These are phyloP conservation scores for Mellivora capensis DNA, from an alignment of 2,113 vertebrate species.

Conservation along the genomic window DNA sequence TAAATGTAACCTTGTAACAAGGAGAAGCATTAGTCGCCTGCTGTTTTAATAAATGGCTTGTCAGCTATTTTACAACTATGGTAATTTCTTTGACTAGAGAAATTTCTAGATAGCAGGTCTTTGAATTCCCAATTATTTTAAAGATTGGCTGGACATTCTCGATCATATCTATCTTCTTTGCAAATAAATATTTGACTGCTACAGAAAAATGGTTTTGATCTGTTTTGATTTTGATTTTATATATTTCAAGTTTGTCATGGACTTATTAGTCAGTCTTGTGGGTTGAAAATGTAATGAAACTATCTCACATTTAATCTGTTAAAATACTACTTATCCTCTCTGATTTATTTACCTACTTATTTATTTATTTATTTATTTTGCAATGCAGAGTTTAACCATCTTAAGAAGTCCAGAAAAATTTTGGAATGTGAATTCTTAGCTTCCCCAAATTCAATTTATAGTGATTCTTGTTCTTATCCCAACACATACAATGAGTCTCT, in stretches of 20 bases:
- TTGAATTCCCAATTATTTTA: constrained; percentile 57
- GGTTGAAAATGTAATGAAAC: background rate
- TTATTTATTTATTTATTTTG: background rate
- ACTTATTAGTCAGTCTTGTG: background rate
- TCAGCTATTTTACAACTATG: constrained; percentile 74
- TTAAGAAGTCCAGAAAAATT: background rate
- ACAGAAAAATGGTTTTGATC: background rate
- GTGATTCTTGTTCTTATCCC: background rate
- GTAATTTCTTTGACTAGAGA: constrained; percentile 66
- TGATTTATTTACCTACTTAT: background rate
- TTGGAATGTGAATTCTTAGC: background rate
- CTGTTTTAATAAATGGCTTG: constrained; percentile 81
- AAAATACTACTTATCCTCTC: background rate
- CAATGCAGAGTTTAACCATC: background rate
- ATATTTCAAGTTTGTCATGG: constrained; percentile 28
- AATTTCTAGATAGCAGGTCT: constrained; percentile 51
- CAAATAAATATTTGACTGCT: constrained; percentile 57
- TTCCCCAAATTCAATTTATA: background rate
- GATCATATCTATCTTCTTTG: constrained; percentile 28
- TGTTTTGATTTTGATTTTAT: background rate
- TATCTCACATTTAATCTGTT: background rate
- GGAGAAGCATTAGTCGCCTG: constrained; percentile 71
- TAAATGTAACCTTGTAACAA: constrained; percentile 79
- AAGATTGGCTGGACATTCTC: constrained; percentile 47
- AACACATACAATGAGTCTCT: background rate